A percentile compares a stretch with the other conserved stretches of the same genome.
Evolutionary conservation across 30 jellyfish, hydroid and myxozoan genomes (phyloP).

Genomic region (Turritopsis rubra): DNA sequence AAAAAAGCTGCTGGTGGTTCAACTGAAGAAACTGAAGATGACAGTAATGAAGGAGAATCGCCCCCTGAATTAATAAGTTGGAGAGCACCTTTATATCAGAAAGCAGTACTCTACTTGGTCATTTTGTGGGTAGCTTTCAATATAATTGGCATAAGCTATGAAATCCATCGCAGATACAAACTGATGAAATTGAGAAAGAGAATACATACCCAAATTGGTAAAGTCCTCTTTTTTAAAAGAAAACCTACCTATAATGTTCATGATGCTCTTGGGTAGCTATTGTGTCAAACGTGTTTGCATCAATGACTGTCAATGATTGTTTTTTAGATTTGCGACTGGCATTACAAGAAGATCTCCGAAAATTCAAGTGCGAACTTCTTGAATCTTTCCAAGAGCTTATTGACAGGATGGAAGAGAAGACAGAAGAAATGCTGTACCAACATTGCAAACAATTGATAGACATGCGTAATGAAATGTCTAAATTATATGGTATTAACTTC

Average conservation of each 20-base stretch:
- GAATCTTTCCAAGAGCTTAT: constrained; percentile 1
- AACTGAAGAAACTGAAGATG: background rate
- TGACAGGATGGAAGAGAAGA: constrained; percentile 10
- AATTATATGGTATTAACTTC: constrained; percentile 20
- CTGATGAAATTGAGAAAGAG: background rate
- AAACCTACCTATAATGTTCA: background rate
- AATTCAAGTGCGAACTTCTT: background rate
- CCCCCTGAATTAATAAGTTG: background rate
- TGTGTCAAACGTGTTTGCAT: no score
- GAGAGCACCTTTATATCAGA: background rate
- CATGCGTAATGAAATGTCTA: background rate
- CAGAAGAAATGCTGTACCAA: background rate
- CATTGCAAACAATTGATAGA: constrained; percentile 18
- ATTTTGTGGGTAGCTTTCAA: background rate
- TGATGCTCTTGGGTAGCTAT: background rate
- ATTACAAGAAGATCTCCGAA: constrained; percentile 9
- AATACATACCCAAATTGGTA: constrained; percentile 2
- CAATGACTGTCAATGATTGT: no score
- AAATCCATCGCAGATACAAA: background rate
- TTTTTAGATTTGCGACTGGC: constrained; percentile 7
- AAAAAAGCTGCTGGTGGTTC: background rate
- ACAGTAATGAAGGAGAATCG: background rate
- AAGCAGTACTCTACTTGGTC: background rate
- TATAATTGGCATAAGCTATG: constrained; percentile 1
- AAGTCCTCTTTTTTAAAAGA: background rate